Evolutionary conservation across 2,888 invertebrate species (phyloP), one percentile per base, ranked within the genome.

Genomic region (Phasia obesa): DNA sequence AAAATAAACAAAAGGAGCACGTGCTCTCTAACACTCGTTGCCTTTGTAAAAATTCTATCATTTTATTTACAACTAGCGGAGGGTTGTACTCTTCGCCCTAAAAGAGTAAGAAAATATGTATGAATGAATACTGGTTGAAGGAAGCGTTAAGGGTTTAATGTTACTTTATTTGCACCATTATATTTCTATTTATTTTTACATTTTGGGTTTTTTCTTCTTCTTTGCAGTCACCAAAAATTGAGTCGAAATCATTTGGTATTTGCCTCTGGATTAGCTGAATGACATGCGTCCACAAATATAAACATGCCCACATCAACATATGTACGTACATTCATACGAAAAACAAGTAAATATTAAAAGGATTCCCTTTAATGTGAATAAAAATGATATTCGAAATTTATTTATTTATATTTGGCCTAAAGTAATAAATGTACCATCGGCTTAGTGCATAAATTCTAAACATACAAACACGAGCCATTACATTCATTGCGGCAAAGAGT

Each of bases 201-300:
- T 47, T 57, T 57, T 27, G 19, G 17, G n/a, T n/a, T 15, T 23
- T 53, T 42, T 23, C 51, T 25, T 51, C 38, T 42, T 62, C 17
- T 27, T 19, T 47, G 2, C 25, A 77, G 69, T 70, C 70, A 64
- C 53, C 69, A 70, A 77, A 77, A 69, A 71, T 23, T 62, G 51
- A 64, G 67, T 35, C 53, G 75, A 77, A 82, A 82, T 83, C 70
- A 79, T 83, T 83, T 42, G 71, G 79, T 83, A 79, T 83, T 83
- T 83, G 83, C 79, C 79, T 71, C 79, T 57, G 79, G 83, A 83
- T 83, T 83, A 83, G 83, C 83, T 67, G 79, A 44, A 83, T 83
- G 83, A 83, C 83, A 79, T 79, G 75, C 83, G 83, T 83, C 75
- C 79, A 31, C 79, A 83, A 79, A 73, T 51, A 83, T 79, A 83